Evolutionary conservation across 2,888 invertebrate genomes (phyloP).

Genomic region (Aporophyla lueneburgensis): DNA sequence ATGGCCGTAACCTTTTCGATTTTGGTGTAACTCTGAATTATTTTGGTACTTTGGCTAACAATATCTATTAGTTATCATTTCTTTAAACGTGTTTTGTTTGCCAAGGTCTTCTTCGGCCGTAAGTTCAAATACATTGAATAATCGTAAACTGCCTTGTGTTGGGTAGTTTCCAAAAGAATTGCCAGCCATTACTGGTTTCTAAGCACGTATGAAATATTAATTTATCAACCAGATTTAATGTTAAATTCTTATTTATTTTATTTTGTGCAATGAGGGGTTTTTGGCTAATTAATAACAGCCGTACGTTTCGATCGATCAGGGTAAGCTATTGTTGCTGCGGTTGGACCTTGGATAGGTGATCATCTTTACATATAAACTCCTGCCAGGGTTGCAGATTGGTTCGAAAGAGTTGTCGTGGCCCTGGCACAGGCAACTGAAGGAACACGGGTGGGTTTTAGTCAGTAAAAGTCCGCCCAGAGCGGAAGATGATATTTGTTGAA

Average conservation of each 20-base stretch:
- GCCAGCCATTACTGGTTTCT: neutral
- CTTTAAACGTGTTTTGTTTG: neutral
- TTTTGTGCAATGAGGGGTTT: neutral
- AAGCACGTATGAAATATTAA: neutral
- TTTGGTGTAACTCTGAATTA: neutral
- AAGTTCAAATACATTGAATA: conserved; percentile 1
- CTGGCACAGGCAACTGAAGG: too few relatives aligned
- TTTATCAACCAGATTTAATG: neutral
- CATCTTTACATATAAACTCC: too few relatives aligned
- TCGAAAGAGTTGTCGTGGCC: too few relatives aligned
- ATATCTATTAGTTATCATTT: neutral
- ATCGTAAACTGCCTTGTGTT: neutral
- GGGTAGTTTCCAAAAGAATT: conserved; percentile 4
- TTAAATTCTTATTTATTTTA: neutral
- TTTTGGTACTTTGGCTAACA: neutral
- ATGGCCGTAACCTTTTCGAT: neutral
- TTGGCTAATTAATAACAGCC: too few relatives aligned
- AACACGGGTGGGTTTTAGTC: too few relatives aligned
- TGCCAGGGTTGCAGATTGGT: too few relatives aligned
- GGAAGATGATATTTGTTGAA: too few relatives aligned
- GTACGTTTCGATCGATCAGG: too few relatives aligned
- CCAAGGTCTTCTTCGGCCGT: neutral
- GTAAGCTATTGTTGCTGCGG: too few relatives aligned
- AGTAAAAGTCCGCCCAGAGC: too few relatives aligned
- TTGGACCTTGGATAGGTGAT: too few relatives aligned